phyloP scores from a whole-genome alignment of 2,797 vertebrate genomes.

The Staurois parvus region DNA sequence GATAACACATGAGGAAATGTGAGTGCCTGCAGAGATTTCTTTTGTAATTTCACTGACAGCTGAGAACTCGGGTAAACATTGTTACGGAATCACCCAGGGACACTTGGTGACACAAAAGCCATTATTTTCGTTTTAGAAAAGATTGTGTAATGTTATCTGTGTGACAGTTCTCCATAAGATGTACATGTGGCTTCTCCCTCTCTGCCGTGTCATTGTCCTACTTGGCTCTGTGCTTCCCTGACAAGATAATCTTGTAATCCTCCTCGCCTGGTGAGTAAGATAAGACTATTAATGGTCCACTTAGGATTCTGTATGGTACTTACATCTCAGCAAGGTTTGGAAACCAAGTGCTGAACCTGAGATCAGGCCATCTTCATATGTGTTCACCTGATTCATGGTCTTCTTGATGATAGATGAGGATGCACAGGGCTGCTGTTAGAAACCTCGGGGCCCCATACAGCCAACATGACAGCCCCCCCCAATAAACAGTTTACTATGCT shows the following conservation, averaged over 20 bases:
- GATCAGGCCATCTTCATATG: not conserved
- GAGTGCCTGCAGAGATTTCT: no score
- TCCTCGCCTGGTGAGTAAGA: not conserved
- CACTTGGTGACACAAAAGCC: not conserved
- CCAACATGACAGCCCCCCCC: no score
- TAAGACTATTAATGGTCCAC: constrained; percentile 38
- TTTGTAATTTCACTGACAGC: no score
- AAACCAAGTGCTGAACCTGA: no score
- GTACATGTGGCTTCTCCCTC: not conserved
- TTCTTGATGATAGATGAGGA: no score
- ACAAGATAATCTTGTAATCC: constrained; percentile 50
- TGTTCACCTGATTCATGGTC: not conserved
- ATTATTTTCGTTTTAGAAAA: not conserved
- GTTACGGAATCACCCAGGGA: no score
- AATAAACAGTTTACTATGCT: no score
- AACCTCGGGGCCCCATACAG: no score
- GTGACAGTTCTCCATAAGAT: constrained; percentile 1
- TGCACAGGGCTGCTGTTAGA: no score
- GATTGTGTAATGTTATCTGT: not conserved
- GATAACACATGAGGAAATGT: no score
- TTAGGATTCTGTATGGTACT: constrained; percentile 10
- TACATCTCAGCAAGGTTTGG: constrained; percentile 10
- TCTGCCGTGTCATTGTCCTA: constrained; percentile 48
- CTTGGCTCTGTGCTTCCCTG: constrained; percentile 32
- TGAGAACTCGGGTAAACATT: no score